Evolutionary conservation across 2,113 vertebrate species (phyloP), one percentile per base, ranked within the genome.

Genomic region (Oenanthe melanoleuca): DNA sequence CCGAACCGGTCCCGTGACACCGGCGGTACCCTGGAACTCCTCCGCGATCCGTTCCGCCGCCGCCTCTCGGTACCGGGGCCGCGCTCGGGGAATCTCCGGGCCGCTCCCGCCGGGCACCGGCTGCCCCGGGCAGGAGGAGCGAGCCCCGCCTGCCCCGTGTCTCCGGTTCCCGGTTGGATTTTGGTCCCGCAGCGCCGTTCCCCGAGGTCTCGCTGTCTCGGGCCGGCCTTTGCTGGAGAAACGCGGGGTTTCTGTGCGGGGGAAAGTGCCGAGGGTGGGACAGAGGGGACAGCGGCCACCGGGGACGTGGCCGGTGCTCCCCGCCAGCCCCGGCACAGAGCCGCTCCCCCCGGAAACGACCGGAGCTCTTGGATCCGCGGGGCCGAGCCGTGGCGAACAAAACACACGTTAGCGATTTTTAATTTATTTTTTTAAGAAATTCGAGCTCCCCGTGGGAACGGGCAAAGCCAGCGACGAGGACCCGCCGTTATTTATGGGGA

Each of bases 401-500:
- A 59, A 20, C 33, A 49, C 47, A 7, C 49, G 3, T 23, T 45
- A 69, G 16, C 26, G 16, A 11, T 75, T 57, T 61, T 34, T 24
- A 37, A 59, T 44, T 38, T 60, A 70, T 59, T n/a, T 61, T 34
- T 77, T 85, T 79, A 91, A 89, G n/a, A 82, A 86, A 86, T 21
- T 55, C 8, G 28, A 55, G 33, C 52, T 69, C 56, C 31, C 80
- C 34, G 42, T 24, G 64, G 42, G 64, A 50, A 47, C 42, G 22
- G 88, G 42, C 31, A 56, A 25, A 63, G 49, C 6, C 63, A 19
- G 49, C 26, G 59, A 74, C 74, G 33, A 85, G 70, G 61, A 79
- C 80, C 85, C 34, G 56, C 40, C 82, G 94, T 97, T 96, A 97
- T 97, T 97, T 96, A 96, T 95, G 95, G 88, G 55, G 59, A 74